Evolutionary conservation across 2,797 vertebrate species (phyloP).

Genomic region (Alcedo atthis): DNA sequence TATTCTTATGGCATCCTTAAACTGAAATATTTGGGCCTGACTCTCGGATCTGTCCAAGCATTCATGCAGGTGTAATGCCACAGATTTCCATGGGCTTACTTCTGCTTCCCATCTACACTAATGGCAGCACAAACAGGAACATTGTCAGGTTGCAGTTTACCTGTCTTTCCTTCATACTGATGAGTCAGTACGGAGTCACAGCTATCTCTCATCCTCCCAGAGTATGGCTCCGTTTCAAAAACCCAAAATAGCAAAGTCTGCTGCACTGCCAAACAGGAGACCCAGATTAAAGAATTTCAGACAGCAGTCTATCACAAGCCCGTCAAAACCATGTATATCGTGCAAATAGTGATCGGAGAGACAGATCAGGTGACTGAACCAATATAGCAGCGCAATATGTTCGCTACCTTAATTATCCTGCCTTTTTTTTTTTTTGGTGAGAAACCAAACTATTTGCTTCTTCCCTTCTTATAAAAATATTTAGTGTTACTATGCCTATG

Average conservation of each 20-base stretch:
- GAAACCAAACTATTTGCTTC: conserved; percentile 46
- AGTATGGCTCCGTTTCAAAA: conserved; percentile 70
- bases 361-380: conserved; percentile 74
- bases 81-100: background rate
- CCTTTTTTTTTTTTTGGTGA: conserved; percentile 26
- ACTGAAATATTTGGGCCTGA: background rate
- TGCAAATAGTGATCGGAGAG: conserved; percentile 69
- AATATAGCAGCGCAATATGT: conserved; percentile 71
- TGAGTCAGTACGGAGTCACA: conserved; percentile 63
- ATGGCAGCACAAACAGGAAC: background rate
- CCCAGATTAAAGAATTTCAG: conserved; percentile 74
- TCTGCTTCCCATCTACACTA: background rate
- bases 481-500: conserved; percentile 24
- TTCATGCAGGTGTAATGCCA: background rate
- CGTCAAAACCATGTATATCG: conserved; percentile 70
- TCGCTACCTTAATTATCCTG: conserved; percentile 65
- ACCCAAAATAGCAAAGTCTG: conserved; percentile 73
- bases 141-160: background rate
- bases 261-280: conserved; percentile 71
- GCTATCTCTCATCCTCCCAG: conserved; percentile 35
- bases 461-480: conserved; percentile 13
- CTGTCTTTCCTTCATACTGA: conserved; percentile 46
- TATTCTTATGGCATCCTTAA: background rate
- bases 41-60: background rate
- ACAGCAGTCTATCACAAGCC: conserved; percentile 76